phyloP scores from a whole-genome alignment of 2,888 invertebrate species.

The Catocala sponsa region DNA sequence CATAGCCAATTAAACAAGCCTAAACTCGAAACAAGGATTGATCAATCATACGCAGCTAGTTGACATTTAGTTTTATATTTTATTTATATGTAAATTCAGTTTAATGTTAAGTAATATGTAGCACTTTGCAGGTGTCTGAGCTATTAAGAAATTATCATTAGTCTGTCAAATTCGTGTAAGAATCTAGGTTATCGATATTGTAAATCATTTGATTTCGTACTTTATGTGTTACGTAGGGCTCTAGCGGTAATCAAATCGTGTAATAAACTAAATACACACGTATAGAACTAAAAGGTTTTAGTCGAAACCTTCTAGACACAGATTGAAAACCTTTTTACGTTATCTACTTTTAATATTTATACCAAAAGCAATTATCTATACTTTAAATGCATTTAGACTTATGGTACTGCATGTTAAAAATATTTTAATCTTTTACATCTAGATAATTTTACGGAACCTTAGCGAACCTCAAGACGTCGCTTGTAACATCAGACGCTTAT shows the following conservation, averaged over 20 bases:
- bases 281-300: no score
- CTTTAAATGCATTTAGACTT: no score
- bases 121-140: slow-evolving; percentile 18
- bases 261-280: no score
- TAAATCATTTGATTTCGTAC: not conserved
- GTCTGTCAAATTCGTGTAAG: slow-evolving; percentile 11
- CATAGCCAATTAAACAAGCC: slow-evolving; percentile 21
- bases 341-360: no score
- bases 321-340: no score
- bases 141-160: slow-evolving; percentile 20
- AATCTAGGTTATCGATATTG: slow-evolving; percentile 21
- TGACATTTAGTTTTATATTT: slow-evolving; percentile 32
- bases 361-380: no score
- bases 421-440: no score
- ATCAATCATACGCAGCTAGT: slow-evolving; percentile 32
- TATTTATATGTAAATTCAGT: slow-evolving; percentile 28
- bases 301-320: no score
- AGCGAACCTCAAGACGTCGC: no score
- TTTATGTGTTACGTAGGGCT: not conserved
- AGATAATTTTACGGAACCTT: no score
- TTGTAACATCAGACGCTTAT: no score
- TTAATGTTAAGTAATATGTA: slow-evolving; percentile 27
- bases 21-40: slow-evolving; percentile 21
- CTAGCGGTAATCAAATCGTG: not conserved
- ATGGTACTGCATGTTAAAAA: no score